phyloP scores from a whole-genome alignment of 2,113 vertebrate species.

The Oryzias javanicus region DNA sequence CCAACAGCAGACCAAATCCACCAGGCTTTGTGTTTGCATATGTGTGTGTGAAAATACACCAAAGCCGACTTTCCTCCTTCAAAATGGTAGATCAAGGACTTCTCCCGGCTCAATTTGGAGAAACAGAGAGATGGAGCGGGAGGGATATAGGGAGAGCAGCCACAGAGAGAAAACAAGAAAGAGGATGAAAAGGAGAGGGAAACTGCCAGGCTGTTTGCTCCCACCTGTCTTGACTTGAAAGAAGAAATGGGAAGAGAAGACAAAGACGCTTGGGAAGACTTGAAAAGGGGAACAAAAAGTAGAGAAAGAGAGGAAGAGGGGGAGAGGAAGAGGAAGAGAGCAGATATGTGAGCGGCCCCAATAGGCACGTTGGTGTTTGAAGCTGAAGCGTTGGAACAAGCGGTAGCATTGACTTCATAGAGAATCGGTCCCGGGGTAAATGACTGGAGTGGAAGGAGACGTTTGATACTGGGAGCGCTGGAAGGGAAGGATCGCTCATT shows the following conservation, averaged over 20 bases:
- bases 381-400: constrained; percentile 65
- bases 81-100: constrained; percentile 64
- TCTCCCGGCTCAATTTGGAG: constrained; percentile 57
- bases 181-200: constrained; percentile 52
- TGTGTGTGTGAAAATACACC: constrained; percentile 34
- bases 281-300: constrained; percentile 62
- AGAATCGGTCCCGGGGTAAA: constrained; percentile 68
- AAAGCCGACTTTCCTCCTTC: constrained; percentile 49
- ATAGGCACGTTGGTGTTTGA: constrained; percentile 70
- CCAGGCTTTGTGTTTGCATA: background rate
- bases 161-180: constrained; percentile 53
- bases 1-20: constrained; percentile 23
- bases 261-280: constrained; percentile 70
- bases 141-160: constrained; percentile 28
- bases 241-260: constrained; percentile 53
- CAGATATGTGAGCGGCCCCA: constrained; percentile 61
- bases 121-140: constrained; percentile 33
- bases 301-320: constrained; percentile 52
- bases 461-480: constrained; percentile 69
- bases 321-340: constrained; percentile 64
- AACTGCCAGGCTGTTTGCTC: constrained; percentile 70
- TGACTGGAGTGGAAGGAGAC: constrained; percentile 69
- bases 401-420: constrained; percentile 65
- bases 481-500: constrained; percentile 65
- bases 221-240: constrained; percentile 74